These are phyloP conservation scores for Mormyrops boulengeri DNA, from an alignment of 2,797 vertebrate species.

Conservation along the genomic window DNA sequence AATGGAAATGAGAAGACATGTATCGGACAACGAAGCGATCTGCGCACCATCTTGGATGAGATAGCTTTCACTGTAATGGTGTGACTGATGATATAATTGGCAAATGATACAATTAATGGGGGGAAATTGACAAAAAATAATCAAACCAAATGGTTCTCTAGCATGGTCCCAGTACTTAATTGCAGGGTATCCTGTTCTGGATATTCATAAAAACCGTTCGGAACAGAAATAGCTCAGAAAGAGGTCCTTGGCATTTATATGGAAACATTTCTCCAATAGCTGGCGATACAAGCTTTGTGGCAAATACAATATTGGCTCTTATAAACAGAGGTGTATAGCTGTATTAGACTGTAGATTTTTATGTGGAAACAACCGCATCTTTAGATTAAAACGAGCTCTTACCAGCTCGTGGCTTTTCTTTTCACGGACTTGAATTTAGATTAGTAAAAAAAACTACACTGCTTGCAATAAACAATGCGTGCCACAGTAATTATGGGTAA, in stretches of 20 bases:
- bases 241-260: background rate
- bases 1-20: background rate
- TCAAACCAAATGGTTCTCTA: background rate
- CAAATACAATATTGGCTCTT: background rate
- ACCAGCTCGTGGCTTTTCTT: background rate
- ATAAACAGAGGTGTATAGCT: background rate
- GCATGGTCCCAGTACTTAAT: background rate
- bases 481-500: background rate
- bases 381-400: background rate
- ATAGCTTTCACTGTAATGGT: background rate
- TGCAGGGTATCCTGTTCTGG: background rate
- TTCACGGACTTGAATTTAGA: background rate
- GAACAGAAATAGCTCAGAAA: background rate
- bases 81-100: background rate
- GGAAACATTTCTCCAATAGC: background rate
- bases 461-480: background rate
- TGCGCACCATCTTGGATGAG: no score
- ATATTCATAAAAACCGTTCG: background rate
- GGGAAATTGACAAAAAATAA: background rate
- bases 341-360: background rate
- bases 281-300: background rate
- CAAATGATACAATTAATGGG: background rate
- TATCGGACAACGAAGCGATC: background rate
- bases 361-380: background rate
- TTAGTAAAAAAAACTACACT: background rate